These are phyloP conservation scores for Eutrigla gurnardus DNA, from an alignment of 2,797 vertebrate genomes.

Conservation along the genomic window DNA sequence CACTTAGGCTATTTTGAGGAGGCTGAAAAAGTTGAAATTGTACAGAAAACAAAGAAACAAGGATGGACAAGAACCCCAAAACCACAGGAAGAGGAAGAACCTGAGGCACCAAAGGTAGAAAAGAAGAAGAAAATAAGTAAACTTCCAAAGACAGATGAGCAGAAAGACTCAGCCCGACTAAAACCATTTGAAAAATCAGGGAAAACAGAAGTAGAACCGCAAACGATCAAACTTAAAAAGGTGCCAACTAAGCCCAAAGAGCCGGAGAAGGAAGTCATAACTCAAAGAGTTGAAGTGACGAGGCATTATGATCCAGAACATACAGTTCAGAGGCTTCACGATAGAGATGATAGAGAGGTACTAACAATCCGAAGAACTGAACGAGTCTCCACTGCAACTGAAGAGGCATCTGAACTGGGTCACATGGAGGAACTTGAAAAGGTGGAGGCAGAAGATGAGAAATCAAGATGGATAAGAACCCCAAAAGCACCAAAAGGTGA, in stretches of 20 bases:
- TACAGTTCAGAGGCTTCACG: conserved; percentile 46
- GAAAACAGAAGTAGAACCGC: conserved; percentile 59
- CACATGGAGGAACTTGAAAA: conserved; percentile 38
- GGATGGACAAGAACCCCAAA: conserved; percentile 57
- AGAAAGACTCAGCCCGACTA: conserved; percentile 59
- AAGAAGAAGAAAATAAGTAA: conserved; percentile 71
- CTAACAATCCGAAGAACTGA: conserved; percentile 39
- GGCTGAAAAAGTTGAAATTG: conserved; percentile 34
- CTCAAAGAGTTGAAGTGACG: conserved; percentile 51
- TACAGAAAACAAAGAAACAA: conserved; percentile 46
- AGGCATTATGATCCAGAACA: conserved; percentile 60
- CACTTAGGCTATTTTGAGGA: conserved; percentile 52
- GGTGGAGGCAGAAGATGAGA: conserved; percentile 49
- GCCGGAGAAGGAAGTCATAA: conserved; percentile 53
- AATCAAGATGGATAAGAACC: conserved; percentile 58
- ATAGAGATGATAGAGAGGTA: conserved; percentile 57
- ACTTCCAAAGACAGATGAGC: conserved; percentile 54
- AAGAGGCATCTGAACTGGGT: conserved; percentile 29
- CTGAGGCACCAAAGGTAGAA: conserved; percentile 14
- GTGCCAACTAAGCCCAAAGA: conserved; percentile 67
- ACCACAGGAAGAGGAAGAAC: conserved; percentile 44
- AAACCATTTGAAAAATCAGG: conserved; percentile 60
- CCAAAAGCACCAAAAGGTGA: conserved; percentile 28
- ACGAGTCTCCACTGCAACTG: conserved; percentile 34
- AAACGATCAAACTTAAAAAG: conserved; percentile 70